phyloP scores from a whole-genome alignment of 2,888 invertebrate genomes.

The Punctoribates punctum region DNA sequence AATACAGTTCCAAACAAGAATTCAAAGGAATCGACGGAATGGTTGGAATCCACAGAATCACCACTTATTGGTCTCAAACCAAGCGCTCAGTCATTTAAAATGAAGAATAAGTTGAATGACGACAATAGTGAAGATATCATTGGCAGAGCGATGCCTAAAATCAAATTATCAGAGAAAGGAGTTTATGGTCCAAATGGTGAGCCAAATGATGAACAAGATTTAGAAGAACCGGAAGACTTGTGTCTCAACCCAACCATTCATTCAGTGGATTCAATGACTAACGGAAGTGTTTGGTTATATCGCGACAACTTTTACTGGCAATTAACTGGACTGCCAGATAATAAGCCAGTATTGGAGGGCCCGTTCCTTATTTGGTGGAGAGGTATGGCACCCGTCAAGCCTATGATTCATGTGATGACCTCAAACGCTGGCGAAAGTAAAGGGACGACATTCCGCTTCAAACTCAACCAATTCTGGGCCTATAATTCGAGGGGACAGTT shows the following conservation, averaged over 20 bases:
- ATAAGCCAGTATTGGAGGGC: neutral
- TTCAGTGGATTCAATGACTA: neutral
- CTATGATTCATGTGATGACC: neutral
- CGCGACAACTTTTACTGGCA: conserved; percentile 7
- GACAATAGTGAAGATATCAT: too few species aligned
- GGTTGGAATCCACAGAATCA: too few species aligned
- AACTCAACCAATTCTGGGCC: neutral
- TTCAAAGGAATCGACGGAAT: too few species aligned
- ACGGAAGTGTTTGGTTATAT: neutral
- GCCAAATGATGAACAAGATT: too few species aligned
- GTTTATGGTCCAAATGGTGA: too few species aligned
- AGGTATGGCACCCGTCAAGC: neutral
- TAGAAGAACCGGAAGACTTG: neutral
- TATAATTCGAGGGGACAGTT: neutral
- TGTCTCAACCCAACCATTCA: neutral
- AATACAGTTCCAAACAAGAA: too few species aligned
- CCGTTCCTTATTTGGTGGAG: neutral
- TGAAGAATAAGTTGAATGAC: too few species aligned
- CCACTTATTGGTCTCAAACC: too few species aligned
- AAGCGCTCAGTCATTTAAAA: too few species aligned
- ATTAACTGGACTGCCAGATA: conserved; percentile 7
- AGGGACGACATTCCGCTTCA: neutral
- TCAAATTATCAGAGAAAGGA: too few species aligned
- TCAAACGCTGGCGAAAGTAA: neutral
- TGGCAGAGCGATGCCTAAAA: too few species aligned